Evolutionary conservation across 2,888 invertebrate genomes (phyloP).

Genomic region (Clepsis dumicolana): DNA sequence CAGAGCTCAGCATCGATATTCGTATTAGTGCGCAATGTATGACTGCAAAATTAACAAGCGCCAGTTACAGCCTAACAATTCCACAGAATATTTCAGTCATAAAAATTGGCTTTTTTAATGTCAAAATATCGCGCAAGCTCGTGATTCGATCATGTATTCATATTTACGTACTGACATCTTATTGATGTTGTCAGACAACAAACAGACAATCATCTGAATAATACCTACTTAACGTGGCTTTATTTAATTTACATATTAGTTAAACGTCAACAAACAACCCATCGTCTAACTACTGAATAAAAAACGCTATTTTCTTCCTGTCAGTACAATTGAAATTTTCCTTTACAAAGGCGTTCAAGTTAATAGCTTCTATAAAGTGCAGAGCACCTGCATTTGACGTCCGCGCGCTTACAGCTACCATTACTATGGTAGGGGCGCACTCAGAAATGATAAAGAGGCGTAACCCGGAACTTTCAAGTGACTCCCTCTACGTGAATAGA

Average conservation of each 20-base stretch:
- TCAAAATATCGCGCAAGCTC: too few relatives aligned
- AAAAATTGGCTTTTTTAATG: too few relatives aligned
- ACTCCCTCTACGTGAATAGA: not conserved
- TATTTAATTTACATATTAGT: too few relatives aligned
- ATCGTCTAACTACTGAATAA: not conserved
- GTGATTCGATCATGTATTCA: too few relatives aligned
- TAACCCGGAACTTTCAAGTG: not conserved
- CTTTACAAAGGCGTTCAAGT: slow-evolving; percentile 28
- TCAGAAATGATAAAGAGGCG: slow-evolving; percentile 22
- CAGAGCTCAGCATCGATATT: slow-evolving; percentile 63
- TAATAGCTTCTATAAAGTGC: slow-evolving; percentile 38
- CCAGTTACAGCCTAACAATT: slow-evolving; percentile 19
- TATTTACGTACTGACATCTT: too few relatives aligned
- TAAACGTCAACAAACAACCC: not conserved
- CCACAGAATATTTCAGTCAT: too few relatives aligned
- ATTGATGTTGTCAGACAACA: too few relatives aligned
- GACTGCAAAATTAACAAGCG: slow-evolving; percentile 48
- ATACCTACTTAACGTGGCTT: too few relatives aligned
- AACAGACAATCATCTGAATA: too few relatives aligned
- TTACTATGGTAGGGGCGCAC: slow-evolving; percentile 19
- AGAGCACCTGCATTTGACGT: slow-evolving; percentile 37
- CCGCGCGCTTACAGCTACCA: slow-evolving; percentile 16
- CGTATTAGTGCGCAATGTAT: slow-evolving; percentile 63
- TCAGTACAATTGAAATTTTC: slow-evolving; percentile 13
- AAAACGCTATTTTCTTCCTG: slow-evolving; percentile 1